phyloP scores from a whole-genome alignment of 2,888 invertebrate genomes.

The Lithophane socia region DNA sequence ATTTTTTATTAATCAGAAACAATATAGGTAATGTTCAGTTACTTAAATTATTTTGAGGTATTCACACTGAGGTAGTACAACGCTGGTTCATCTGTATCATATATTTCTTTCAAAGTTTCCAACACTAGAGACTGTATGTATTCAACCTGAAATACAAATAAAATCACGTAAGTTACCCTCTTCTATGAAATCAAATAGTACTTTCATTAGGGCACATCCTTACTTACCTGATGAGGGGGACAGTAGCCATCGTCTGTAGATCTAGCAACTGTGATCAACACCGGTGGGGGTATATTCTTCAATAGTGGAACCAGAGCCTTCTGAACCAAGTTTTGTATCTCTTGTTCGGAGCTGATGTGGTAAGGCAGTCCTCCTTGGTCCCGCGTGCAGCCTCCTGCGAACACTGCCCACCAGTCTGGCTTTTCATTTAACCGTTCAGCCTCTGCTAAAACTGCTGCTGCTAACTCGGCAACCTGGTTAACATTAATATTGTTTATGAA shows the following conservation, averaged over 20 bases:
- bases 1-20: conserved; percentile 18
- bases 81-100: conserved; percentile 87
- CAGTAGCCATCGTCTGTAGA: conserved; percentile 97
- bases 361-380: conserved; percentile 96
- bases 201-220: not conserved
- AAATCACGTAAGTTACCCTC: not conserved
- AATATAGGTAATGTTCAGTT: not conserved
- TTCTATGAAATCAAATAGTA: not conserved
- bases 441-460: conserved; percentile 84
- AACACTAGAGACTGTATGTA: conserved; percentile 93
- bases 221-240: conserved; percentile 92
- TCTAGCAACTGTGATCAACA: conserved; percentile 94
- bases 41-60: conserved; percentile 56
- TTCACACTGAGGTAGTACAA: conserved; percentile 84
- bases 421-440: conserved; percentile 91
- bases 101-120: conserved; percentile 88
- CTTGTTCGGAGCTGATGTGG: conserved; percentile 93
- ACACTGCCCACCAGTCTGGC: conserved; percentile 95
- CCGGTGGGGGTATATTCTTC: conserved; percentile 90
- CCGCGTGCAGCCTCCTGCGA: conserved; percentile 96
- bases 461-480: conserved; percentile 86
- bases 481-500: not conserved
- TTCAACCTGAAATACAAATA: conserved; percentile 91
- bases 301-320: conserved; percentile 91
- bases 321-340: conserved; percentile 92